Percentiles rank a stretch among this genome's conserved stretches.
Conservation (phyloP, 2,888 invertebrate species). For the Camponotus fellah region DNA sequence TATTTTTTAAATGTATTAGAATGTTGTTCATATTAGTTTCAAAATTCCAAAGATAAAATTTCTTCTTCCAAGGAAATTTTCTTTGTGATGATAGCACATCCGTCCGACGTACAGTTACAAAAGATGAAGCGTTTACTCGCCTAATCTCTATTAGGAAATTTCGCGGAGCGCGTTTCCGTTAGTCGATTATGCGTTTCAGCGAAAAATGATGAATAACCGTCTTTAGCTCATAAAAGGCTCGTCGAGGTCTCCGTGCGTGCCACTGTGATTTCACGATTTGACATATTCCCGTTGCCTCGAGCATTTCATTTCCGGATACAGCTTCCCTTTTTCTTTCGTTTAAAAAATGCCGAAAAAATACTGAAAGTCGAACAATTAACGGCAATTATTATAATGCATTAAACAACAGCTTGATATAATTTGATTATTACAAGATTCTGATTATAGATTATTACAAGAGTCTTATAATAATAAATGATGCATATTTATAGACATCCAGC, state of each 20-base stretch:
- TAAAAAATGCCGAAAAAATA: background rate
- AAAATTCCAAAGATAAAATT: background rate
- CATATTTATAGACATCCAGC: background rate
- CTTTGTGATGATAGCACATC: background rate
- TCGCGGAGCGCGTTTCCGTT: slow-evolving; percentile 44
- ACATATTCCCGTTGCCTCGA: slow-evolving; percentile 25
- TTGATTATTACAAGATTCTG: no score
- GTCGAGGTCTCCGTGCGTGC: background rate
- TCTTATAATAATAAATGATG: background rate
- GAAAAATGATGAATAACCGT: slow-evolving; percentile 48
- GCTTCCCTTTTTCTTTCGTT: background rate
- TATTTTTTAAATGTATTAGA: background rate
- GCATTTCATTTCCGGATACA: slow-evolving; percentile 24
- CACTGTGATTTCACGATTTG: slow-evolving; percentile 37
- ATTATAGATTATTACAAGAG: no score
- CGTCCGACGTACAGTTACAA: background rate
- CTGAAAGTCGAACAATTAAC: slow-evolving; percentile 15
- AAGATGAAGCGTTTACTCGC: background rate
- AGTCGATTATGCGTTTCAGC: slow-evolving; percentile 38
- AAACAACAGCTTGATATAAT: background rate
- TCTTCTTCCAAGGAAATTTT: background rate
- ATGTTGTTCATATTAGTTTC: background rate
- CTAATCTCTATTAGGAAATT: slow-evolving; percentile 42
- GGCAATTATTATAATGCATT: background rate
- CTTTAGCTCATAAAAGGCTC: slow-evolving; percentile 20